Conservation (phyloP, 2,113 vertebrate genomes). For the Carollia perspicillata region DNA sequence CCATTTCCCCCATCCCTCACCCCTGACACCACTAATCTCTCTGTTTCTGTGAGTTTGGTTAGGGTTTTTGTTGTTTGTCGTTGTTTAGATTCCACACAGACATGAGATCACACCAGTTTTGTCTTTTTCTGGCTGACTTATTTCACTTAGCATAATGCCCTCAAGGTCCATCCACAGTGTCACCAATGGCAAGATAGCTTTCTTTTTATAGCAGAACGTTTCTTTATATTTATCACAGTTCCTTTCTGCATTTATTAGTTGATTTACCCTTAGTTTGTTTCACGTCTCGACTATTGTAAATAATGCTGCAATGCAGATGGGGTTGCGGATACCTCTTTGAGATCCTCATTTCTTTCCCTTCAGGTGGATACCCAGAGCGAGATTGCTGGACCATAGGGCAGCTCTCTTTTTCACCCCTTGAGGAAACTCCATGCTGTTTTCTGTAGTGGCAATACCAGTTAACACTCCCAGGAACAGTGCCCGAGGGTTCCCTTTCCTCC, state of each 20-base stretch:
- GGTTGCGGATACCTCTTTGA: neutral
- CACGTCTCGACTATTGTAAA: neutral
- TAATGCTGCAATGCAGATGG: neutral
- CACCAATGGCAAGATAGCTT: neutral
- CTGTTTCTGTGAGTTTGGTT: neutral
- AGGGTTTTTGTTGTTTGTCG: neutral
- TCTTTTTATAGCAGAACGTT: neutral
- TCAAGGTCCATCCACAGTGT: neutral
- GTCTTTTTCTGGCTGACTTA: neutral
- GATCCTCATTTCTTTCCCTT: neutral
- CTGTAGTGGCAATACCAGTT: neutral
- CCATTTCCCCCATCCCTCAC: neutral
- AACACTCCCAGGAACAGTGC: neutral
- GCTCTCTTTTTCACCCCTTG: neutral
- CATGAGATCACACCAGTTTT: neutral
- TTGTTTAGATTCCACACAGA: neutral
- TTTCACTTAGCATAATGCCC: neutral
- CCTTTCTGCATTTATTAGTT: neutral
- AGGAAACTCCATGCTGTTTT: neutral
- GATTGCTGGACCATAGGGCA: neutral
- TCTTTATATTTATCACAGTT: neutral
- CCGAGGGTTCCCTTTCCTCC: neutral
- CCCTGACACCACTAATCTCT: neutral
- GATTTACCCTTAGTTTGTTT: neutral
- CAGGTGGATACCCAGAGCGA: neutral